These are phyloP conservation scores for Petrocephalus schoutedeni DNA, from an alignment of 2,797 vertebrate species.

Conservation along the genomic window DNA sequence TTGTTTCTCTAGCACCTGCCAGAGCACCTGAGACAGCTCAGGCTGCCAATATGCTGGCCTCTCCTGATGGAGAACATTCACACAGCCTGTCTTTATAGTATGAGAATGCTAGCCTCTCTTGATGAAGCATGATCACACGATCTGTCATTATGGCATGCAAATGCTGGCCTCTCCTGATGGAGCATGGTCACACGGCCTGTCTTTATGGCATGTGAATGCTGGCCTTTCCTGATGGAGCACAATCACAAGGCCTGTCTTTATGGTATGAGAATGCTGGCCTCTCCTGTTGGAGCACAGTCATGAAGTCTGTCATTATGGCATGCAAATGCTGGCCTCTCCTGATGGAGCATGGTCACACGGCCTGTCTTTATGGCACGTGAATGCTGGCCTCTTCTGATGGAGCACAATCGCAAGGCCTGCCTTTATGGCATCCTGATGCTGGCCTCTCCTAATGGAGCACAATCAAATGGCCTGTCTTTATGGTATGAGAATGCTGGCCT, in stretches of 20 bases:
- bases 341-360: background rate
- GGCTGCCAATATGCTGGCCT: background rate
- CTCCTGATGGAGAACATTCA: too few species aligned
- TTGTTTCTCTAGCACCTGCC: background rate
- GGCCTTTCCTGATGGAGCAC: background rate
- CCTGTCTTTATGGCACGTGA: background rate
- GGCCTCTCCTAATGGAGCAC: background rate
- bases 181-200: conserved; percentile 16
- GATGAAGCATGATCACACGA: too few species aligned
- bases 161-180: background rate
- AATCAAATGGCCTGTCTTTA: conserved; percentile 21
- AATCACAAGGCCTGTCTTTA: too few species aligned
- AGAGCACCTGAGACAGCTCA: background rate
- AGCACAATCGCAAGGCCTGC: too few species aligned
- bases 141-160: too few species aligned
- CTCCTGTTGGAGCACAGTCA: background rate
- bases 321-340: too few species aligned
- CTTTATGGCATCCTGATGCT: too few species aligned
- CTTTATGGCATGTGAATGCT: background rate
- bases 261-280: background rate
- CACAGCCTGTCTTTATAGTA: background rate
- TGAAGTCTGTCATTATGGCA: background rate
- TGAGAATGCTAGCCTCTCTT: background rate
- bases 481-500: background rate
- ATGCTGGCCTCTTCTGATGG: background rate